These are phyloP conservation scores for Bursaphelenchus mucronatus DNA, from an alignment of 1,140 invertebrate genomes.

Conservation along the genomic window DNA sequence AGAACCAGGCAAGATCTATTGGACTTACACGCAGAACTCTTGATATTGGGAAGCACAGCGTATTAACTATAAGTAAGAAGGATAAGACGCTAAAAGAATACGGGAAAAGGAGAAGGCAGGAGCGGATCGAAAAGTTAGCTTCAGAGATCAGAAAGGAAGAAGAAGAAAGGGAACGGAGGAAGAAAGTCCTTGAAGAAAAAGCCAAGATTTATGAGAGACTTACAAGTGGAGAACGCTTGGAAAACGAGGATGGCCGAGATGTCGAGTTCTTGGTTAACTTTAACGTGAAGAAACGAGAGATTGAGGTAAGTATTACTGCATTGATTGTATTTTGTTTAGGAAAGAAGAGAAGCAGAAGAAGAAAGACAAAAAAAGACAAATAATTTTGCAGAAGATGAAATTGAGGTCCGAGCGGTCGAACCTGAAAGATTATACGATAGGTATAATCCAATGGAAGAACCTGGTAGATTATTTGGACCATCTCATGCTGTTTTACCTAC, in stretches of 20 bases:
- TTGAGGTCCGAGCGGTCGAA: background rate
- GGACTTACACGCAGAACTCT: slow-evolving; percentile 1
- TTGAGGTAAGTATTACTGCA: slow-evolving; percentile 17
- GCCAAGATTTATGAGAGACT: slow-evolving; percentile 34
- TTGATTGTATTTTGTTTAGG: slow-evolving; percentile 1
- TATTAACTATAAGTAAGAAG: slow-evolving; percentile 30
- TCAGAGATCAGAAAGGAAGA: slow-evolving; percentile 34
- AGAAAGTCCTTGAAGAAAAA: slow-evolving; percentile 30
- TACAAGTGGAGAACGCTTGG: slow-evolving; percentile 32
- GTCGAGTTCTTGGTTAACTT: slow-evolving; percentile 32
- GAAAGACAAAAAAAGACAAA: background rate
- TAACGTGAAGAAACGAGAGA: slow-evolving; percentile 27
- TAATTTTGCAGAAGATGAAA: background rate
- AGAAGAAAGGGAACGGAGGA: slow-evolving; percentile 22
- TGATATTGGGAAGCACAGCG: slow-evolving; percentile 13
- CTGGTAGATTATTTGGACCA: slow-evolving; percentile 41
- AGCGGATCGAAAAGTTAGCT: slow-evolving; percentile 22
- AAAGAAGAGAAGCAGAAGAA: slow-evolving; percentile 2
- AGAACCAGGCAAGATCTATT: too few relatives aligned
- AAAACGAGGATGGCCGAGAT: slow-evolving; percentile 30
- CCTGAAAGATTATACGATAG: slow-evolving; percentile 35
- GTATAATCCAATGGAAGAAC: slow-evolving; percentile 38
- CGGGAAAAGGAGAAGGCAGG: background rate
- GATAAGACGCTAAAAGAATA: slow-evolving; percentile 30
- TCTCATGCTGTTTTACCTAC: slow-evolving; percentile 37